These are phyloP conservation scores for Melanostoma mellinum DNA, from an alignment of 2,888 invertebrate species.

Conservation along the genomic window DNA sequence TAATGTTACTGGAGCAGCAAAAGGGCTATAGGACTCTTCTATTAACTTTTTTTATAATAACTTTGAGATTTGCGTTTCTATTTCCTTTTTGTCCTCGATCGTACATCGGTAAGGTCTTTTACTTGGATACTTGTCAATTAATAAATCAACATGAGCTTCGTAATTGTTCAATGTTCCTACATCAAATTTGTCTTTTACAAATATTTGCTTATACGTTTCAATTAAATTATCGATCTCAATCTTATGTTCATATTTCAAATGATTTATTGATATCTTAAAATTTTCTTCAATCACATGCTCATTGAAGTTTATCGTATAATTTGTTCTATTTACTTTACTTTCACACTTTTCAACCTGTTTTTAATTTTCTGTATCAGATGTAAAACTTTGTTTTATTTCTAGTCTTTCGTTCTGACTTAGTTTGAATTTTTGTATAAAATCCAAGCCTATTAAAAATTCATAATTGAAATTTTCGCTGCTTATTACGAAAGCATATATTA, in stretches of 20 bases:
- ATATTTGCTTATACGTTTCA: slow-evolving; percentile 71
- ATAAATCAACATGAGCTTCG: slow-evolving; percentile 74
- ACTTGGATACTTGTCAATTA: slow-evolving; percentile 68
- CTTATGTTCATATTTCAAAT: slow-evolving; percentile 38
- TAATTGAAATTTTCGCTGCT: slow-evolving; percentile 39
- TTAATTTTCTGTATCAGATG: background rate
- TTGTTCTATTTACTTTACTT: slow-evolving; percentile 6
- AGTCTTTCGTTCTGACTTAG: slow-evolving; percentile 60
- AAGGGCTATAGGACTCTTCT: slow-evolving; percentile 70
- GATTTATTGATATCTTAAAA: slow-evolving; percentile 41
- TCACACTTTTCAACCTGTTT: slow-evolving; percentile 5
- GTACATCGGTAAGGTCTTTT: slow-evolving; percentile 68
- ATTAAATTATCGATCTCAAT: slow-evolving; percentile 66
- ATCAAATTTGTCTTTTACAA: slow-evolving; percentile 75
- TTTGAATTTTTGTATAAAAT: slow-evolving; percentile 61
- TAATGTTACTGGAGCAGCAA: slow-evolving; percentile 70
- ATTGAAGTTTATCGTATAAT: slow-evolving; percentile 63
- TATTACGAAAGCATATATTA: slow-evolving; percentile 12
- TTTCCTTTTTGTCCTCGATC: slow-evolving; percentile 67
- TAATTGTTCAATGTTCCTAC: slow-evolving; percentile 74
- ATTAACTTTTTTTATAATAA: slow-evolving; percentile 61
- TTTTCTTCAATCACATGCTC: slow-evolving; percentile 50
- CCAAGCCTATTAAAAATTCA: slow-evolving; percentile 66
- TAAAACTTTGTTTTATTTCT: slow-evolving; percentile 45
- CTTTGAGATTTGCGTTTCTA: slow-evolving; percentile 67